phyloP scores from a whole-genome alignment of 2,797 vertebrate genomes.

The Muscicapa striata region DNA sequence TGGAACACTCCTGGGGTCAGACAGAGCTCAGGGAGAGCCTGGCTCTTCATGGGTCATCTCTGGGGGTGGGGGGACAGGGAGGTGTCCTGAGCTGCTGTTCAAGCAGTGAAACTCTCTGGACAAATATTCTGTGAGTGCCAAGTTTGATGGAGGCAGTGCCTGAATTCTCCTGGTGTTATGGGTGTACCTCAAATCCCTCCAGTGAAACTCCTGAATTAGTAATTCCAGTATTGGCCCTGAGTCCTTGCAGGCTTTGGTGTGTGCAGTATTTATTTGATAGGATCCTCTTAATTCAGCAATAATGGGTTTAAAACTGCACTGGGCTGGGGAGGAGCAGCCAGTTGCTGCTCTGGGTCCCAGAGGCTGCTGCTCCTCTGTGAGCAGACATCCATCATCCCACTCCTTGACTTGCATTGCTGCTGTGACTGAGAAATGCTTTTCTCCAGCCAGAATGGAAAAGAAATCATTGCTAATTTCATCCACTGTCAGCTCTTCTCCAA shows the following conservation, averaged over 20 bases:
- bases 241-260: background rate
- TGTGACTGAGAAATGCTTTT: background rate
- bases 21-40: background rate
- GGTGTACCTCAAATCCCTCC: rapidly evolving
- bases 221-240: rapidly evolving
- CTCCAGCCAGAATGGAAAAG: background rate
- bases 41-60: rapidly evolving
- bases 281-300: background rate
- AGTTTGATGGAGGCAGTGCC: rapidly evolving
- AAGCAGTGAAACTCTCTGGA: rapidly evolving
- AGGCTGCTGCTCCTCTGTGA: background rate
- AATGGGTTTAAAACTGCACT: background rate
- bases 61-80: background rate
- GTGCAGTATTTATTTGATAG: background rate
- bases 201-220: background rate
- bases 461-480: background rate
- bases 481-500: background rate
- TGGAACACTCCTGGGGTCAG: rapidly evolving
- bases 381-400: background rate
- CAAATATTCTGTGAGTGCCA: background rate
- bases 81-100: rapidly evolving
- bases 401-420: background rate
- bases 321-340: background rate
- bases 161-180: rapidly evolving
- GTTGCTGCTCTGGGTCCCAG: background rate